Base-by-base conservation (phyloP, 2,888 invertebrate species). In the Leucophora obtusa region DNA sequence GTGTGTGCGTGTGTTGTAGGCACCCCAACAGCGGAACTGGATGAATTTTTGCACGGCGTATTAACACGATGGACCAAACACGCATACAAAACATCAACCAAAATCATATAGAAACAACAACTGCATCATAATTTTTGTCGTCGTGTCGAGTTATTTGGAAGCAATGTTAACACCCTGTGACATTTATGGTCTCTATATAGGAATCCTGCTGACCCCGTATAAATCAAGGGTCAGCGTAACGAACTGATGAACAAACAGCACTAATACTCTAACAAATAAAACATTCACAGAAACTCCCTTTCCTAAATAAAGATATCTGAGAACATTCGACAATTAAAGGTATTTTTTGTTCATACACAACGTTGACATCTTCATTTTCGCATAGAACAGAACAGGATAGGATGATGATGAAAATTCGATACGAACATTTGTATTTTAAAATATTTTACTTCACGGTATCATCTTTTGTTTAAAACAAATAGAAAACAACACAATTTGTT, bases 91-190 rank as follows among this genome's bases (percentile, higher is more conserved):
- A 28, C 6, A 28, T 28, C 6, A 81, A 59, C 65, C 43, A 75
- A 33, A 43, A 83, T 75, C 47, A 53, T 60, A 84, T 81, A 83
- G 75, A 82, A 79, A 79, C 63, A 54, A 59, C 4, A 21, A 14
- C 50, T 38, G 10, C 47, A 38, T 15, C 17, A 8, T 53, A 2
- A 81, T 65, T 59, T 28, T 75, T 83, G 82, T 72, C 35, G 54
- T 62, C 60, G 54, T 84, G 66, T 68, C 53, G 66, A 82, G 74
- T 87, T 87, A 87, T 87, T 87, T 86, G 87, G 88, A 87, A 87
- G 86, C 85, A 87, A 87, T 86, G 85, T 87, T 87, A 86, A 88
- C 88, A 88, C 88, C 86, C 86, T 85, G 87, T 83, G 85, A 85
- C 84, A 85, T 77, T 82, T 78, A 66, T 69, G 51, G 43, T 63